phyloP scores from a whole-genome alignment of 2,797 vertebrate genomes.

The Periparus ater region DNA sequence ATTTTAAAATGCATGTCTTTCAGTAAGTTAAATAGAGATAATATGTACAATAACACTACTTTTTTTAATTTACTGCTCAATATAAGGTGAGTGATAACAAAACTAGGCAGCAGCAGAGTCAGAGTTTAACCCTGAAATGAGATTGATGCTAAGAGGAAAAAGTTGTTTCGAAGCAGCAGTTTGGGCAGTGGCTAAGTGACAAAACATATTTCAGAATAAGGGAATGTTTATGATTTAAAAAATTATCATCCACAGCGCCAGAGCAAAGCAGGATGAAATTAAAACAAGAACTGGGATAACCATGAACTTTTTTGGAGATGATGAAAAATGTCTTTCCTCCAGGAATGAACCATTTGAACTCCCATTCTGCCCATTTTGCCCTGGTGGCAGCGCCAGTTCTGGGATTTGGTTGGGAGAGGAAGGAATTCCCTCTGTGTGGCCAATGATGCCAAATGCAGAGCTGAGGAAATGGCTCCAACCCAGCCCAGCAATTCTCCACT shows the following conservation, averaged over 20 bases:
- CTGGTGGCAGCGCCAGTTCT: background rate
- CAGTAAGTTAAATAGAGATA: background rate
- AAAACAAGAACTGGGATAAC: background rate
- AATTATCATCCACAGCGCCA: background rate
- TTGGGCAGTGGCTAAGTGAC: background rate
- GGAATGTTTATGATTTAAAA: background rate
- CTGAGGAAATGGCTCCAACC: background rate
- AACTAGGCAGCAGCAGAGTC: background rate
- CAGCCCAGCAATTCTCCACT: background rate
- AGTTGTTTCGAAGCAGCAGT: background rate
- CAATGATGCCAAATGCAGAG: background rate
- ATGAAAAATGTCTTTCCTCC: background rate
- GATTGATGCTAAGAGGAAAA: background rate
- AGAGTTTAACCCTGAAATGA: background rate
- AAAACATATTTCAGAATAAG: background rate
- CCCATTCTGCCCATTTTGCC: background rate
- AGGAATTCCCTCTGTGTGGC: background rate
- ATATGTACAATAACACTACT: background rate
- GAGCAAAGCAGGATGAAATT: background rate
- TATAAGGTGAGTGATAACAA: background rate
- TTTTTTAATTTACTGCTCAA: background rate
- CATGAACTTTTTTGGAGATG: background rate
- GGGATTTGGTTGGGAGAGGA: background rate
- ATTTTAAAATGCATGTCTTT: background rate
- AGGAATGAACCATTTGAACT: background rate